Evolutionary conservation across 2,113 vertebrate genomes (phyloP).

Genomic region (Myotis brandtii): DNA sequence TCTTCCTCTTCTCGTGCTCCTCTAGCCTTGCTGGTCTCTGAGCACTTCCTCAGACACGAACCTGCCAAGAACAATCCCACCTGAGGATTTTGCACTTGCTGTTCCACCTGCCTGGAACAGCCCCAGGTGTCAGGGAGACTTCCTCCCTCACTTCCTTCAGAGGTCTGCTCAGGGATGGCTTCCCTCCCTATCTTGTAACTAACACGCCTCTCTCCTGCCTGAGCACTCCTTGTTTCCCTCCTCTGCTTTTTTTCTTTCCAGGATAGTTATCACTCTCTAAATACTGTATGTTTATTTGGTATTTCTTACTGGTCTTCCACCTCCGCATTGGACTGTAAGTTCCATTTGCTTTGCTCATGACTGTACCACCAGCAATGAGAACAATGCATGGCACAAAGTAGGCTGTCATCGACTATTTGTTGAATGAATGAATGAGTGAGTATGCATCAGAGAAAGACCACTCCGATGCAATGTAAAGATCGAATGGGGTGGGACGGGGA

Average conservation of each 20-base stretch:
- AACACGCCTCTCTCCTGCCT: background rate
- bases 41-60: background rate
- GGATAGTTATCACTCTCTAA: background rate
- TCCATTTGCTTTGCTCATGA: background rate
- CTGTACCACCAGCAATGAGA: background rate
- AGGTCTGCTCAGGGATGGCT: background rate
- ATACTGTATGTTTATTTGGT: background rate
- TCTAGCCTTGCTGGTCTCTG: background rate
- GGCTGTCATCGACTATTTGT: background rate
- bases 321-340: background rate
- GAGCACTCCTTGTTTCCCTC: background rate
- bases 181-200: background rate
- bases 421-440: background rate
- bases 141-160: background rate
- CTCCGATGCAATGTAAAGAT: background rate
- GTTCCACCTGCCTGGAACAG: constrained; percentile 24
- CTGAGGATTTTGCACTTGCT: constrained; percentile 11
- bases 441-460: background rate
- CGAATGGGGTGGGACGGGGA: background rate
- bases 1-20: background rate
- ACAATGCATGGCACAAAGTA: background rate
- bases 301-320: background rate
- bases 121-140: background rate
- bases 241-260: background rate
- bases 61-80: background rate